phyloP scores from a whole-genome alignment of 2,888 invertebrate genomes.

The Gymnoscelis rufifasciata region DNA sequence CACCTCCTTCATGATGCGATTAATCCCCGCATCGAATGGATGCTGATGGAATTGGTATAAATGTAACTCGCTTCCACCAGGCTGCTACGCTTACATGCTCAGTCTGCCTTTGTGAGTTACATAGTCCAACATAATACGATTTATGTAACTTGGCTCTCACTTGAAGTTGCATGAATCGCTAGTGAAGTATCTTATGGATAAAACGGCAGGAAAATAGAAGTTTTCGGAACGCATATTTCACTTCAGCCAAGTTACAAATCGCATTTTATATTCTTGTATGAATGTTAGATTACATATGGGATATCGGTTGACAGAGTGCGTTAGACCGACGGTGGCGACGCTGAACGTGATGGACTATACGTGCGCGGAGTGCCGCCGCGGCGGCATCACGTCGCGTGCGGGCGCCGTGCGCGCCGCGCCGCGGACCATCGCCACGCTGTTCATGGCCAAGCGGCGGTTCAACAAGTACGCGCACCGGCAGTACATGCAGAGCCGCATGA shows the following conservation, averaged over 20 bases:
- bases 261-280: too few species aligned
- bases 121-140: too few species aligned
- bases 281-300: neutral
- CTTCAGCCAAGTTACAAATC: too few species aligned
- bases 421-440: conserved; percentile 73
- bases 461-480: conserved; percentile 76
- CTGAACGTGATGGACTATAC: conserved; percentile 74
- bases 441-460: conserved; percentile 77
- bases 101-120: neutral
- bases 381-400: conserved; percentile 72
- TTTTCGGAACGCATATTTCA: too few species aligned
- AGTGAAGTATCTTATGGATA: too few species aligned
- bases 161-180: too few species aligned
- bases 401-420: conserved; percentile 72
- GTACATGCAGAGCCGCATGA: conserved; percentile 54
- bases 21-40: too few species aligned
- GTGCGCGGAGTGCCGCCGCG: conserved; percentile 72
- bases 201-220: neutral
- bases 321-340: conserved; percentile 60
- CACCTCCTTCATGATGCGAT: too few species aligned
- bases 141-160: too few species aligned
- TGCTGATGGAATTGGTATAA: too few species aligned
- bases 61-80: too few species aligned
- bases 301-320: conserved; percentile 60
- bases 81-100: too few species aligned